Percentiles rank a stretch among this genome's conserved stretches.
Conservation (phyloP, 2,113 vertebrate genomes). For the Tamias sibiricus region DNA sequence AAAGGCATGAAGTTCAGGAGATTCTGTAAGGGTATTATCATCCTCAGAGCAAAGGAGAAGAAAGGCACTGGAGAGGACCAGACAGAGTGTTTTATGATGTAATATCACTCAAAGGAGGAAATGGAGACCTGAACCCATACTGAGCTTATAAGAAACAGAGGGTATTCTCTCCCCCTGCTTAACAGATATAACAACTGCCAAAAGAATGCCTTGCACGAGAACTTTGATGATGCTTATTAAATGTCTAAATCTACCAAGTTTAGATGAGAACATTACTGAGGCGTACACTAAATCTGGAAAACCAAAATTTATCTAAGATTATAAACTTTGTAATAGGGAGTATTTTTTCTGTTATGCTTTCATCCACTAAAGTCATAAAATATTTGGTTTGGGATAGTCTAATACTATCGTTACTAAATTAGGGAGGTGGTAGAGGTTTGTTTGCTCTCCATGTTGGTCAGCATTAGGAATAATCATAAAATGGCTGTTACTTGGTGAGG, state of each 20-base stretch:
- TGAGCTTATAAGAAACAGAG: not conserved
- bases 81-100: rapidly evolving
- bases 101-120: not conserved
- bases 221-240: not conserved
- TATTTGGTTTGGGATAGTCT: not conserved
- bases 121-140: not conserved
- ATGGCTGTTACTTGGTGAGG: not conserved
- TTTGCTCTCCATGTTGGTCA: not conserved
- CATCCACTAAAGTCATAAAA: not conserved
- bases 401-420: not conserved
- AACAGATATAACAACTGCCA: not conserved
- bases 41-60: not conserved
- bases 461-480: not conserved
- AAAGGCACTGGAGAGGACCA: not conserved
- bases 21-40: not conserved
- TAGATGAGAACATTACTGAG: not conserved
- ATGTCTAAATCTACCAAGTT: not conserved
- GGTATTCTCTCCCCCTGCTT: rapidly evolving
- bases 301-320: not conserved
- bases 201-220: not conserved
- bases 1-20: not conserved
- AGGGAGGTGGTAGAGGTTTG: not conserved
- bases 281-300: not conserved
- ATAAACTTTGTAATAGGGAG: not conserved
- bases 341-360: not conserved